These are phyloP conservation scores for Andrena dorsata DNA, from an alignment of 2,888 invertebrate species.

Conservation along the genomic window DNA sequence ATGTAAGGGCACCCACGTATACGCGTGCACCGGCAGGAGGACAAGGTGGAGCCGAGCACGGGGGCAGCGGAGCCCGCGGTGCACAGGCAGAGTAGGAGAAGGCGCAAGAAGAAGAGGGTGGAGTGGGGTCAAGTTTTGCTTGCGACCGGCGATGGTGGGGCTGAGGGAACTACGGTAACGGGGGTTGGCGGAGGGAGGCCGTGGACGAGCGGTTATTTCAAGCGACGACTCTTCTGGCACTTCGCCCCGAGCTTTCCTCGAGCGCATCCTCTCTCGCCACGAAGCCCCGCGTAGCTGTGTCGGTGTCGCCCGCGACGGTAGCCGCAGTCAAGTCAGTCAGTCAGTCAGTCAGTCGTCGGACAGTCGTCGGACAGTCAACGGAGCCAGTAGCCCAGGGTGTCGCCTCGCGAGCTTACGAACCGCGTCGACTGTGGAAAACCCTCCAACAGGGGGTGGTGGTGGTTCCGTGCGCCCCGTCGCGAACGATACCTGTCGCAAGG, in stretches of 20 bases:
- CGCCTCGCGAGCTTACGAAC: background rate
- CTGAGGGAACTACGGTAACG: conserved; percentile 53
- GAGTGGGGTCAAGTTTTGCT: conserved; percentile 67
- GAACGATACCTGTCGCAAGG: background rate
- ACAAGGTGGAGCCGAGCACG: conserved; percentile 12
- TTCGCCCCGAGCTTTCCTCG: conserved; percentile 82
- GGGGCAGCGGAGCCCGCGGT: background rate
- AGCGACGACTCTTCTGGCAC: conserved; percentile 82
- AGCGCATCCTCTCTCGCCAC: conserved; percentile 67
- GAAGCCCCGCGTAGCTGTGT: conserved; percentile 51
- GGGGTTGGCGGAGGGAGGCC: conserved; percentile 82
- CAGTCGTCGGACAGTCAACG: background rate
- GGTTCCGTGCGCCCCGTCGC: background rate
- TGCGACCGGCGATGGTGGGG: conserved; percentile 57
- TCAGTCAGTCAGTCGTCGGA: conserved; percentile 3
- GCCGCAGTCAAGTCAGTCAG: conserved; percentile 28
- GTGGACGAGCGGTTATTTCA: conserved; percentile 83
- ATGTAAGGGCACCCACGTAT: background rate
- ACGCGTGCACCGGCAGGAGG: background rate
- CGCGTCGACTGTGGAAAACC: background rate
- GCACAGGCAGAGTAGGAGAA: conserved; percentile 39
- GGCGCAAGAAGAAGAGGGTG: conserved; percentile 30
- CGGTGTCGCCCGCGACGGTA: conserved; percentile 66
- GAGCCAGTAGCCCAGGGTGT: background rate
- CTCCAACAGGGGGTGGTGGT: background rate